Evolutionary conservation across 2,888 invertebrate species (phyloP), one percentile per base, ranked within the genome.

Genomic region (Stenodera caucasica): DNA sequence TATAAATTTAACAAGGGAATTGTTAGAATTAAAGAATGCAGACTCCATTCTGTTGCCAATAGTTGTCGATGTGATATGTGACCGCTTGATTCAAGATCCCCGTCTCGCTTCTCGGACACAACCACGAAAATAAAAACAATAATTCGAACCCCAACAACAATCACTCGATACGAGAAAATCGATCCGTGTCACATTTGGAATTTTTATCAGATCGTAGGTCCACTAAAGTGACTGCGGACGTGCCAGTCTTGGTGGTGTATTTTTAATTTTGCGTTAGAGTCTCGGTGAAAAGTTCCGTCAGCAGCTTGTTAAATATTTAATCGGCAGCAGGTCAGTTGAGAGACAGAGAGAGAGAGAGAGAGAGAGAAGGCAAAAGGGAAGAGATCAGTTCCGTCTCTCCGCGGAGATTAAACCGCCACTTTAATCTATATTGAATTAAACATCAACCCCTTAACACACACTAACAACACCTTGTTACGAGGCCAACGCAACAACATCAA

Each of bases 341-440:
- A 64, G 57, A 58, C 2, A 35, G 37, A 40, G 15, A 37, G 15
- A 40, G 15, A 18, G 37, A 40, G 9, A 9, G 18, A 40, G 9
- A 61, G 62, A 62, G 67, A 40, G 57, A 55, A 18, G 37, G 63
- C 60, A 55, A 63, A 62, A 63, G 65, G 64, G 65, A 67, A 68
- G 37, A 40, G 64, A 68, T 64, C 64, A 66, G 66, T 59, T 65
- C 60, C 66, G 62, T 61, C 64, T 64, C 67, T 63, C 68, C 70
- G 70, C 66, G 70, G 72, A 73, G 75, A 75, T 76, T 75, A 76
- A 72, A 70, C 73, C 72, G 70, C 72, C 73, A 73, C 75, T 76
- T 74, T 76, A 76, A 74, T 75, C 75, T 74, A 67, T 72, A 70
- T 70, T 76, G 76, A 74, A 76, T 76, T 75, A 75, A 75, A 74